Base-by-base conservation (phyloP, 1,140 invertebrate species). In the Atta colombica region DNA sequence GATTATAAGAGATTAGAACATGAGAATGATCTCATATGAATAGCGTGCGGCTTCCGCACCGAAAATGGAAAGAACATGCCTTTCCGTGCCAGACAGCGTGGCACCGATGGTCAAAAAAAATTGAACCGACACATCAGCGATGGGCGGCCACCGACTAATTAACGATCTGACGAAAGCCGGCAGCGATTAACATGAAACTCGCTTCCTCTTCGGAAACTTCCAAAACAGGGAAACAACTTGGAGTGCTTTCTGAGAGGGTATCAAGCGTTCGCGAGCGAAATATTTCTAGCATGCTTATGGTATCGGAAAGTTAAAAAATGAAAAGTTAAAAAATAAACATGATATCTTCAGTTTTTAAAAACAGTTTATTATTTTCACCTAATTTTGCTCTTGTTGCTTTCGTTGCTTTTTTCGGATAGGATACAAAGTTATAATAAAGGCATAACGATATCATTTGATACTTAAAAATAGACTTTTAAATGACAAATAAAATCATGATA, bases 121-220 rank as follows among this genome's bases (percentile, higher is more conserved):
- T 69, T 53, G 53, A 53, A 16, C 53, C 58, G 39, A 86, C 66
- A 58, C n/a, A 28, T n/a, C 86, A 25, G 16, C 63, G 31, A 77
- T 78, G 81, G 92, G 86, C 84, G 87, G 84, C 85, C 84, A 84
- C 87, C 87, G 49, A 12, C 88, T 93, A 93, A 93, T 93, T 93
- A 92, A 93, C 78, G 91, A 89, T 78, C 89, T 90, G 92, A 93
- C 91, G 93, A 93, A 93, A 93, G 87, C 77, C 68, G 78, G 63
- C 60, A 71, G 21, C 90, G 69, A 92, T 92, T 90, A 92, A 91
- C 87, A 89, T 39, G 75, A 87, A 35, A 55, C 74, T 86, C 60
- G 82, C 80, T 92, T 92, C 88, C 91, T 93, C 82, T 25, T 16
- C 21, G 51, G 31, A 65, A 31, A 74, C 39, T 74, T 61, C 0